Base-by-base conservation (phyloP, 2,113 vertebrate genomes). In the Theropithecus gelada region DNA sequence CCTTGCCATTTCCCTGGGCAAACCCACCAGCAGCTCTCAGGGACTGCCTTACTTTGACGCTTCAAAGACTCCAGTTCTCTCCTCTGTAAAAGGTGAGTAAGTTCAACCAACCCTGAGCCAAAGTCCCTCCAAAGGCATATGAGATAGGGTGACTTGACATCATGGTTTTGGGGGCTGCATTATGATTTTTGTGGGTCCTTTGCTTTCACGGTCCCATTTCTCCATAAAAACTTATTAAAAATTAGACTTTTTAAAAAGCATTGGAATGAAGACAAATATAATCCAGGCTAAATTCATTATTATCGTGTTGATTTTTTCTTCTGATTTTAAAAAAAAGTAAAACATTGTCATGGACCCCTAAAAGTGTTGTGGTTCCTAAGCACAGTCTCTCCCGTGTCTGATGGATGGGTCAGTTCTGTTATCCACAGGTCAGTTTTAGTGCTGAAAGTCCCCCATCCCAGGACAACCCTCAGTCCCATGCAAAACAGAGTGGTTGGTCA, bases 71-170 rank as follows among this genome's bases (percentile, higher is more conserved):
- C 45, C 30, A 45, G 73, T 55, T 79, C 43, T 75, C 17, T 12
- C 72, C 25, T 64, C 59, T 43, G 35, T 55, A 38, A 82, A 90
- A 81, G 22, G 32, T 7, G 22, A 38, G 12, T 40, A 38, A 48
- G 32, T 64, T 43, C 70, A 48, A 78, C 8, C 40, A 84, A 18
- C 20, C 20, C 20, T 11, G 30, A 88, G 70, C 23, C 8, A 6
- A 83, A 72, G 35, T 16, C 64, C 23, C 50, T 48, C 30, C 70
- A 48, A 30, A 84, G 48, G 20, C 12, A 52, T 27, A 14, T 20
- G 17, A 2, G 13, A 7, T 1, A 55, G 40, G 38, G 20, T 3
- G 52, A 52, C 30, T 5, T 52, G 9, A 8, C 6, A 0, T 22
- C 8, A 18, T 43, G 59, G 25, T 57, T n/a, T 55, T 40, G 13